Evolutionary conservation across 1,140 invertebrate genomes (phyloP), one percentile per base, ranked within the genome.

Genomic region (Ceratitis capitata): DNA sequence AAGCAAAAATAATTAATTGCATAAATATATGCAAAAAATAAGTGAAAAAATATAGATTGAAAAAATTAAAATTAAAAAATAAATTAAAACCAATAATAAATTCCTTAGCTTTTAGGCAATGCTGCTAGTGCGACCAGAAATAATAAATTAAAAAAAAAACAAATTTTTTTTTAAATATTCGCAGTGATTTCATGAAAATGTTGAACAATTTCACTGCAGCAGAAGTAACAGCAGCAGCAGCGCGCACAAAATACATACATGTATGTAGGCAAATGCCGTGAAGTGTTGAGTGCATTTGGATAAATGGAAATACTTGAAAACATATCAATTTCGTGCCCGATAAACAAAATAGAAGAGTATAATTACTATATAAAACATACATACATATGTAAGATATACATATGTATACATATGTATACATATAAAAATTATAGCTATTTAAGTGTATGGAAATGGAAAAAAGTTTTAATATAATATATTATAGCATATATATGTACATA

Each of bases 271-370:
- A n/a, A n/a, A n/a, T n/a, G n/a, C n/a, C n/a, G n/a, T n/a, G n/a
- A n/a, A n/a, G n/a, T n/a, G n/a, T n/a, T n/a, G n/a, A n/a, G n/a
- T n/a, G n/a, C n/a, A n/a, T n/a, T n/a, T n/a, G 26, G 85, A 83
- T 82, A 83, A 84, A 78, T 19, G 32, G 23, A 56, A 82, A 49
- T 86, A 53, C 82, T 86, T 87, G 87, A 89, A 91, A 91, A 90
- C 90, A 91, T 91, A 91, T 91, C 90, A 91, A 91, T 89, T 87
- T 91, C 89, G 90, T 91, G 90, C 90, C 90, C 90, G 90, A 87
- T 87, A 49, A n/a, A 82, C 82, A 86, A 86, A 84, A 58, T 45
- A 84, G 45, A 39, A 61, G 23, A 83, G 56, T 35, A 56, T 51
- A 83, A 64, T 83, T 83, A 85, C 51, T 78, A 53, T 74, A n/a